A percentile compares a stretch with the other conserved stretches of the same genome.
phyloP scores from a whole-genome alignment of 2,113 vertebrate species.

The Gopherus evgoodei region DNA sequence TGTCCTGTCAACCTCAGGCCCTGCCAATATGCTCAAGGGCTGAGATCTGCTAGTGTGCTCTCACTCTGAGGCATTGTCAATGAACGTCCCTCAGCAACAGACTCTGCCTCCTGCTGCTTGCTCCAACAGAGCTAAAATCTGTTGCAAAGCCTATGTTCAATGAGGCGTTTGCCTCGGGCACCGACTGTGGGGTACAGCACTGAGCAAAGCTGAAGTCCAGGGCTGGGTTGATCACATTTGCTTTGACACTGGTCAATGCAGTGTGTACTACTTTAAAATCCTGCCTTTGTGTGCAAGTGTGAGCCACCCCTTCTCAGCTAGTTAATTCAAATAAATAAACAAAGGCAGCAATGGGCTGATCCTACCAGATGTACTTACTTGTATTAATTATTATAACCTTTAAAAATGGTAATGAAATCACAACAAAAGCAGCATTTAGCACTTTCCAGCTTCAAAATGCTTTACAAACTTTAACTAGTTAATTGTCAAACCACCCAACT shows the following conservation, averaged over 20 bases:
- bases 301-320: neutral
- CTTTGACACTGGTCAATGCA: neutral
- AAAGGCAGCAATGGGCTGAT: neutral
- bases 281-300: neutral
- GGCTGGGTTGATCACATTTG: neutral
- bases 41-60: neutral
- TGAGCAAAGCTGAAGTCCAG: neutral
- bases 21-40: neutral
- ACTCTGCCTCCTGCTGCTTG: neutral
- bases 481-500: neutral
- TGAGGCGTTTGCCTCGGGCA: slow-evolving; percentile 8
- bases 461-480: too few species aligned
- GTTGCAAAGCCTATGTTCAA: neutral
- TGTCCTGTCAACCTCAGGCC: neutral
- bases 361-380: neutral
- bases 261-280: neutral
- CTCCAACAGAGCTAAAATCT: neutral
- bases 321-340: neutral
- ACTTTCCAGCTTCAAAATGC: neutral
- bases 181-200: slow-evolving; percentile 2
- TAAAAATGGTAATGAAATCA: neutral
- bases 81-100: neutral
- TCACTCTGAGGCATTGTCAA: neutral
- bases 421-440: rapidly evolving
- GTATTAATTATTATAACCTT: rapidly evolving